These are phyloP conservation scores for Potorous gilbertii DNA, from an alignment of 2,797 vertebrate genomes.

Conservation along the genomic window DNA sequence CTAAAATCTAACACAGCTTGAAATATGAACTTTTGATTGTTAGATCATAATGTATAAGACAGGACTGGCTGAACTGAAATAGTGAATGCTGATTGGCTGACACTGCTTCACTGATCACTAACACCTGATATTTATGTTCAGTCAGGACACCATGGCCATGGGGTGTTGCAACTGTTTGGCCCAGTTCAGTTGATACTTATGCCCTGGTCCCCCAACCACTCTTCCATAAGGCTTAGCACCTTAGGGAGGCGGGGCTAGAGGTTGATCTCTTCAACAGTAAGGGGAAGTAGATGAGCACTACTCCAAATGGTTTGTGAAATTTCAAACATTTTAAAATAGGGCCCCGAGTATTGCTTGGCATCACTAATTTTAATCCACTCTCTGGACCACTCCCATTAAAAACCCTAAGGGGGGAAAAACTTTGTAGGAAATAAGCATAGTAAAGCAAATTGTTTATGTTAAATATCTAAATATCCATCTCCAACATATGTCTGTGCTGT, in stretches of 20 bases:
- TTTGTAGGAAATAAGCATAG: no score
- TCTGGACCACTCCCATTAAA: no score
- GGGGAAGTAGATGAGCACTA: neutral
- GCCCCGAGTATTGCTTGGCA: no score
- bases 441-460: no score
- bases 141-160: neutral
- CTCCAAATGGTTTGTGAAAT: no score
- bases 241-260: neutral
- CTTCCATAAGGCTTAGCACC: neutral
- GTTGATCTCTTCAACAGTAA: neutral
- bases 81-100: neutral
- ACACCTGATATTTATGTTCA: neutral
- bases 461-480: no score
- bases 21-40: neutral
- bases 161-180: neutral
- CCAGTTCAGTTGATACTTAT: neutral
- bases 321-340: no score
- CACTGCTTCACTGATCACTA: neutral
- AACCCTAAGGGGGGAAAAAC: no score
- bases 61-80: neutral
- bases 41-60: neutral
- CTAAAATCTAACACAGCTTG: neutral
- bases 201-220: neutral
- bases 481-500: no score
- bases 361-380: no score